Percentiles rank a stretch among this genome's conserved stretches.
Conservation (phyloP, 2,113 vertebrate genomes). For the Cairina moschata region DNA sequence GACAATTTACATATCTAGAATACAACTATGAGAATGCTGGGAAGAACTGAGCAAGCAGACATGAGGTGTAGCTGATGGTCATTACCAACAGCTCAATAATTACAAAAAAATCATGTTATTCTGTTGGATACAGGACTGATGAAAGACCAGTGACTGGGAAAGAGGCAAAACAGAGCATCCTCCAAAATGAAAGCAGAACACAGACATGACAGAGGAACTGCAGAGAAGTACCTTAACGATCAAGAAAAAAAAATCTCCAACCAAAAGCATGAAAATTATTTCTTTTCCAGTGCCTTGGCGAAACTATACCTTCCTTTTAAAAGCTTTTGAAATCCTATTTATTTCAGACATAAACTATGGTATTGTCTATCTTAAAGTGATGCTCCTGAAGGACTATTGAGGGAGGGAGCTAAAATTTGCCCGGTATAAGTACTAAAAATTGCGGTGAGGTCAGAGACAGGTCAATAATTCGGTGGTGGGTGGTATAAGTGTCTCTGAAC, state of each 20-base stretch:
- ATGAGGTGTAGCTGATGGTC: fast-evolving
- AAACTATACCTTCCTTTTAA: background rate
- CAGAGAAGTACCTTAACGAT: background rate
- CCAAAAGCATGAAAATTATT: background rate
- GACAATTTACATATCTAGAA: background rate
- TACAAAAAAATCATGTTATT: background rate
- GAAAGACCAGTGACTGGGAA: background rate
- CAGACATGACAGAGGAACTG: background rate
- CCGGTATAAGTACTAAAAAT: background rate
- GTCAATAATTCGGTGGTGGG: background rate
- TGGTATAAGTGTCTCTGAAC: background rate
- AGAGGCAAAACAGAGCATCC: background rate
- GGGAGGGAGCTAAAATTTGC: background rate
- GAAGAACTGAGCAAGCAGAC: background rate
- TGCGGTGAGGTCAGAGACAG: background rate
- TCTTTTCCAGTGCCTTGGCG: background rate
- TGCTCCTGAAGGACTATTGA: background rate
- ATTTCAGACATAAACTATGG: background rate
- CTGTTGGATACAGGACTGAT: background rate
- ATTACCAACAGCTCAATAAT: background rate
- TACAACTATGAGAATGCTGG: background rate
- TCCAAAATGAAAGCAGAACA: background rate
- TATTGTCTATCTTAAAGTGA: background rate
- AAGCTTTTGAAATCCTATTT: background rate
- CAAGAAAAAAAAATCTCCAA: background rate